Evolutionary conservation across 1,140 invertebrate genomes (phyloP).

Genomic region (Caligus rogercresseyi): DNA sequence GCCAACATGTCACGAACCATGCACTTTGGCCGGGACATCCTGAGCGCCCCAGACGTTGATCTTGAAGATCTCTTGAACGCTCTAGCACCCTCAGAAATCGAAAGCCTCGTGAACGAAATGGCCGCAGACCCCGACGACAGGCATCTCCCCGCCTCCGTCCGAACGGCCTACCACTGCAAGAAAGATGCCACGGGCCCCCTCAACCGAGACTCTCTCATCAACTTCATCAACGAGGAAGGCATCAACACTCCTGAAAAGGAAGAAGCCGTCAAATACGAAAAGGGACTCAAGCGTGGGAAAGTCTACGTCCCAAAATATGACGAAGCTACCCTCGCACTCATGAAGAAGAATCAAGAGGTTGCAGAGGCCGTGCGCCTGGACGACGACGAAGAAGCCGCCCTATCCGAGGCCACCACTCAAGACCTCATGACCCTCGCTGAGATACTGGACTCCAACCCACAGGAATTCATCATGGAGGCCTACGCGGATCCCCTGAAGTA

Average conservation of each 20-base stretch:
- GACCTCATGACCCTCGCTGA: constrained; percentile 18
- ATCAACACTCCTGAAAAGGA: constrained; percentile 10
- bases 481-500: constrained; percentile 17
- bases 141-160: constrained; percentile 18
- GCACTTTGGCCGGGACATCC: constrained; percentile 15
- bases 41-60: constrained; percentile 15
- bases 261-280: constrained; percentile 15
- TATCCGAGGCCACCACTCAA: constrained; percentile 7
- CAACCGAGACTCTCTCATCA: constrained; percentile 16
- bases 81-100: not conserved
- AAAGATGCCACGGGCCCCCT: constrained; percentile 13
- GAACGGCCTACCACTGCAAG: constrained; percentile 16
- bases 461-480: constrained; percentile 20
- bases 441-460: constrained; percentile 17
- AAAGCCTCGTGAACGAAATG: constrained; percentile 16
- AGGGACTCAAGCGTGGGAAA: constrained; percentile 14
- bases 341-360: constrained; percentile 1
- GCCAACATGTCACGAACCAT: constrained; percentile 16
- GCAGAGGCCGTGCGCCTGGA: constrained; percentile 11
- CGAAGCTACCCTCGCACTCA: constrained; percentile 10
- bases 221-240: constrained; percentile 15
- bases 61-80: constrained; percentile 15
- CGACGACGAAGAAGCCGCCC: constrained; percentile 18
- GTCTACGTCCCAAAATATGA: constrained; percentile 18
- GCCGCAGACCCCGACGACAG: constrained; percentile 18